phyloP scores from a whole-genome alignment of 2,797 vertebrate genomes.

The Pangasius larnaudii region DNA sequence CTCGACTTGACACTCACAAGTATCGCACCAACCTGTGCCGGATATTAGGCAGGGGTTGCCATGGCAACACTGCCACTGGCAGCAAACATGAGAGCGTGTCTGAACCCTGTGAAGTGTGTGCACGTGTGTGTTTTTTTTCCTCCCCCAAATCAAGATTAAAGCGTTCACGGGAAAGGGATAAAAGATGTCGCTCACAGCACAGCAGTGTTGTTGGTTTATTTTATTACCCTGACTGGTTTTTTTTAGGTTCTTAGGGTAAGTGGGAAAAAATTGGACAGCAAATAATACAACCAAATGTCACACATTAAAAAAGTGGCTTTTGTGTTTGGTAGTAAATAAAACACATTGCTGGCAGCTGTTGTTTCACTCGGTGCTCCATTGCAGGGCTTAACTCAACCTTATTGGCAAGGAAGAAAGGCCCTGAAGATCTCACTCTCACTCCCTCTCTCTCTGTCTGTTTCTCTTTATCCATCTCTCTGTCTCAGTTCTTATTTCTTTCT shows the following conservation, averaged over 20 bases:
- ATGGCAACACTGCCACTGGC: constrained; percentile 14
- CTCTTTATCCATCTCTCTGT: neutral
- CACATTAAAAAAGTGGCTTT: neutral
- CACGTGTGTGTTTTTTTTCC: neutral
- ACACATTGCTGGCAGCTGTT: constrained; percentile 43
- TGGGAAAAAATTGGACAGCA: neutral
- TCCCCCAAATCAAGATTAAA: constrained; percentile 17
- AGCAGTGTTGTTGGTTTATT: constrained; percentile 5
- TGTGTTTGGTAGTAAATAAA: constrained; percentile 54
- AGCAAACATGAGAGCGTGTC: constrained; percentile 10
- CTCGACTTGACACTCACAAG: constrained; percentile 10
- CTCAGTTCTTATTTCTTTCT: neutral
- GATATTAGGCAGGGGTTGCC: constrained; percentile 29
- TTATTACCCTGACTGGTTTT: neutral
- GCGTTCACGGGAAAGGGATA: neutral
- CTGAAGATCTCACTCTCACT: neutral
- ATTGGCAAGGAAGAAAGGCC: neutral
- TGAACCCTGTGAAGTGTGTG: constrained; percentile 10
- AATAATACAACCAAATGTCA: constrained; percentile 19
- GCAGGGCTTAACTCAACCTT: neutral
- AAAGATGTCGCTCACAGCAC: neutral
- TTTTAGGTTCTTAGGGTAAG: constrained; percentile 3
- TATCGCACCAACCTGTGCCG: constrained; percentile 1
- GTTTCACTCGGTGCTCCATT: neutral
- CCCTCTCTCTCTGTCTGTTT: neutral